Conservation (phyloP, 2,797 vertebrate species). For the Macroramphosus scolopax region DNA sequence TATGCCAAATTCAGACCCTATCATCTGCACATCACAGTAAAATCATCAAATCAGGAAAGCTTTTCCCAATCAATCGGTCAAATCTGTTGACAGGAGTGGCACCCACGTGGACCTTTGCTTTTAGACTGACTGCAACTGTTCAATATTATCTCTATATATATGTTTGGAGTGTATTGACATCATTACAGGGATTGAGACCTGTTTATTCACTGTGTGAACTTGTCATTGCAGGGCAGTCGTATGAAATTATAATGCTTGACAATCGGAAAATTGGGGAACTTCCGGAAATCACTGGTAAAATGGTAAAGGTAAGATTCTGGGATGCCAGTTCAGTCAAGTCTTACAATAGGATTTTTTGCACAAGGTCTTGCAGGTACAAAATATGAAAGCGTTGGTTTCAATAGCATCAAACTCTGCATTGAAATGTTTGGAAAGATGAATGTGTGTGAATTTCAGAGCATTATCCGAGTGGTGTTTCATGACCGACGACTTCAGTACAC, state of each 20-base stretch:
- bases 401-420: neutral
- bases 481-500: slow-evolving; percentile 94
- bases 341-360: neutral
- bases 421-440: neutral
- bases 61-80: no score
- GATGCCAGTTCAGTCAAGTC: neutral
- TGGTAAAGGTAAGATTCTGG: slow-evolving; percentile 89
- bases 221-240: slow-evolving; percentile 89
- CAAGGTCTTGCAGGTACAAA: neutral
- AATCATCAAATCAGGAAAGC: no score
- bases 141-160: no score
- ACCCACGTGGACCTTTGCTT: no score
- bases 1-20: no score
- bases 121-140: no score
- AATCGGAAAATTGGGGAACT: slow-evolving; percentile 96
- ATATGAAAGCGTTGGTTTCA: neutral
- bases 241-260: slow-evolving; percentile 98
- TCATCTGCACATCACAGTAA: no score
- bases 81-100: no score
- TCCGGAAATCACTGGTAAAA: slow-evolving; percentile 93
- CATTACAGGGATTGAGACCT: no score
- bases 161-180: no score
- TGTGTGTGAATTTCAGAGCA: slow-evolving; percentile 80
- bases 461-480: slow-evolving; percentile 94
- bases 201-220: neutral